A percentile compares a stretch with the other conserved stretches of the same genome.
Evolutionary conservation across 2,888 invertebrate species (phyloP).

Genomic region (Boloria selene): DNA sequence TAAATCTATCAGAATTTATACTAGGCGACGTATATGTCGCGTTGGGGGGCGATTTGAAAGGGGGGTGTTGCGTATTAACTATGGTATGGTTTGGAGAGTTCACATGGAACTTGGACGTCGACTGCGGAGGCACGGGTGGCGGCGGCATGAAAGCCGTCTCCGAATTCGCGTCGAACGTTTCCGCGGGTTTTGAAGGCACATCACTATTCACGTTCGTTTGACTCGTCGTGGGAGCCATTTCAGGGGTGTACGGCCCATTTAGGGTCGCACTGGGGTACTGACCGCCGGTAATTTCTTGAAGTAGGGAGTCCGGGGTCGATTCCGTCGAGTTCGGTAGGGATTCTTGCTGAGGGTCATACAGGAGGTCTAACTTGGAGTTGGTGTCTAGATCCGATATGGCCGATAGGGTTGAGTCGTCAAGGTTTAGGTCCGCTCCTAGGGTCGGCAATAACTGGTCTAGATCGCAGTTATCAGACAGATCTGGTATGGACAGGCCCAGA

Average conservation of each 20-base stretch:
- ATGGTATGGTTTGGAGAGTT: slow-evolving; percentile 46
- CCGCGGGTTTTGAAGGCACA: slow-evolving; percentile 51
- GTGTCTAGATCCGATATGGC: slow-evolving; percentile 69
- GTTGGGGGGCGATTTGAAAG: slow-evolving; percentile 57
- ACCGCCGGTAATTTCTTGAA: slow-evolving; percentile 61
- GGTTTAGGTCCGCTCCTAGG: slow-evolving; percentile 83
- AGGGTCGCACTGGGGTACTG: slow-evolving; percentile 48
- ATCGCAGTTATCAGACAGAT: slow-evolving; percentile 78
- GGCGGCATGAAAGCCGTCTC: slow-evolving; percentile 69
- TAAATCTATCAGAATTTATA: slow-evolving; percentile 37
- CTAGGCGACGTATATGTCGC: slow-evolving; percentile 44
- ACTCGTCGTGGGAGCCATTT: slow-evolving; percentile 43
- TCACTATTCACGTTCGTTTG: slow-evolving; percentile 46
- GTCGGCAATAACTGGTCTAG: slow-evolving; percentile 85
- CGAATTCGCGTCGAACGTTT: slow-evolving; percentile 41
- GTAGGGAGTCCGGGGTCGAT: slow-evolving; percentile 49
- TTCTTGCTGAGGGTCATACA: slow-evolving; percentile 50
- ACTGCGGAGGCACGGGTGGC: slow-evolving; percentile 57
- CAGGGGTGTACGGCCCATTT: slow-evolving; percentile 55
- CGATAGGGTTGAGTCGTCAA: slow-evolving; percentile 68
- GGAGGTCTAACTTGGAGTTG: slow-evolving; percentile 69
- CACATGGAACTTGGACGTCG: slow-evolving; percentile 49
- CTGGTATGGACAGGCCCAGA: slow-evolving; percentile 64
- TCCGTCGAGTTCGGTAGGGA: slow-evolving; percentile 42
- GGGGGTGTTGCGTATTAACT: slow-evolving; percentile 43